Percentiles rank a stretch among this genome's conserved stretches.
Evolutionary conservation across 2,797 vertebrate species (phyloP).

Genomic region (Mormyrus proboscirostris): DNA sequence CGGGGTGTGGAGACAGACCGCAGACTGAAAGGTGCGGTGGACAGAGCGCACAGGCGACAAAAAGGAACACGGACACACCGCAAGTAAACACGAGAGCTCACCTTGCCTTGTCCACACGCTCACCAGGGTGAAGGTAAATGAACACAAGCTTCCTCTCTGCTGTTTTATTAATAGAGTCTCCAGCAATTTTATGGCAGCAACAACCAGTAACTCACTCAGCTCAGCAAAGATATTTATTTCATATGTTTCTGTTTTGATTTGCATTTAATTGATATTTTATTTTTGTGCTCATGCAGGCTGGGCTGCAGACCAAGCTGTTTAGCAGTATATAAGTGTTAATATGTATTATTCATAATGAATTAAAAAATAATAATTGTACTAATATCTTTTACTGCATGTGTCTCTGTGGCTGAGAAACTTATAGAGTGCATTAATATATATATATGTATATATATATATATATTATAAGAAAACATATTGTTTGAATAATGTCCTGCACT

Average conservation of each 20-base stretch:
- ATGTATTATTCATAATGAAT: background rate
- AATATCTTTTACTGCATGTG: background rate
- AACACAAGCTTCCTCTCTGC: background rate
- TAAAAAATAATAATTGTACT: background rate
- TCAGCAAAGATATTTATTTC: background rate
- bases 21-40: background rate
- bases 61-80: background rate
- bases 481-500: background rate
- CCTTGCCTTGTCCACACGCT: background rate
- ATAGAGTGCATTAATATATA: background rate
- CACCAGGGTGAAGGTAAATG: background rate
- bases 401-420: background rate
- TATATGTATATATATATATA: too few species aligned
- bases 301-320: background rate
- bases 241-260: background rate
- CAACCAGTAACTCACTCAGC: background rate
- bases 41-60: background rate
- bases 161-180: background rate
- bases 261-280: background rate
- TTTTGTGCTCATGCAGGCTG: background rate
- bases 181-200: background rate
- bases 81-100: background rate
- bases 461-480: background rate
- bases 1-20: slow-evolving; percentile 11
- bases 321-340: background rate